phyloP scores from a whole-genome alignment of 2,113 vertebrate species.

The Myrmophylax atrothorax region DNA sequence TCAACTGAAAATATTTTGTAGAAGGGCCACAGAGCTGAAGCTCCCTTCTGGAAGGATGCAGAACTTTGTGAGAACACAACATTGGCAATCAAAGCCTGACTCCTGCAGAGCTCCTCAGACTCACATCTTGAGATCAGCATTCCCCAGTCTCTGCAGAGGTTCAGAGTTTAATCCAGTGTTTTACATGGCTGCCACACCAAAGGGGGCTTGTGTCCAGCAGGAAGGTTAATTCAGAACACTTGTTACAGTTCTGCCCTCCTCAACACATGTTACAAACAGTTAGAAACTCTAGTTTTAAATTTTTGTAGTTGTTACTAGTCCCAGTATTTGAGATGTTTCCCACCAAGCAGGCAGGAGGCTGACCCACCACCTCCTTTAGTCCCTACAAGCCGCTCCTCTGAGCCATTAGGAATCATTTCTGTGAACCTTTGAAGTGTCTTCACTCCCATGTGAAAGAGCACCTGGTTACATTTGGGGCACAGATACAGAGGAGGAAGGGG shows the following conservation, averaged over 20 bases:
- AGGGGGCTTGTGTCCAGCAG: neutral
- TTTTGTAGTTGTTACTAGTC: neutral
- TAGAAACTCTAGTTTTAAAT: neutral
- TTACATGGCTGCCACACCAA: neutral
- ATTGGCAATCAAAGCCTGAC: neutral
- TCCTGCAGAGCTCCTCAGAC: neutral
- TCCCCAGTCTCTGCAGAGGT: neutral
- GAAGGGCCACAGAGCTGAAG: neutral
- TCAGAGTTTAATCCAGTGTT: neutral
- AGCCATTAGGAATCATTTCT: neutral
- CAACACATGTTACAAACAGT: neutral
- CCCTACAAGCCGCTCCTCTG: neutral
- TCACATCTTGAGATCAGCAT: neutral
- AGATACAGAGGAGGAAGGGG: neutral
- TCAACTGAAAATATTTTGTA: conserved; percentile 1
- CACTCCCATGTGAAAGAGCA: neutral
- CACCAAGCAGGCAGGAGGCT: neutral
- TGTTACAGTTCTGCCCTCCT: neutral
- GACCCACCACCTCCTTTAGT: neutral
- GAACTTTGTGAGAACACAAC: neutral
- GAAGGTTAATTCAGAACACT: neutral
- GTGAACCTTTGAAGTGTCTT: neutral
- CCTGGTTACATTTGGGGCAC: neutral
- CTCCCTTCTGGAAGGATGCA: neutral
- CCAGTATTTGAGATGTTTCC: neutral